These are phyloP conservation scores for Strix uralensis DNA, from an alignment of 2,113 vertebrate species.

Conservation along the genomic window DNA sequence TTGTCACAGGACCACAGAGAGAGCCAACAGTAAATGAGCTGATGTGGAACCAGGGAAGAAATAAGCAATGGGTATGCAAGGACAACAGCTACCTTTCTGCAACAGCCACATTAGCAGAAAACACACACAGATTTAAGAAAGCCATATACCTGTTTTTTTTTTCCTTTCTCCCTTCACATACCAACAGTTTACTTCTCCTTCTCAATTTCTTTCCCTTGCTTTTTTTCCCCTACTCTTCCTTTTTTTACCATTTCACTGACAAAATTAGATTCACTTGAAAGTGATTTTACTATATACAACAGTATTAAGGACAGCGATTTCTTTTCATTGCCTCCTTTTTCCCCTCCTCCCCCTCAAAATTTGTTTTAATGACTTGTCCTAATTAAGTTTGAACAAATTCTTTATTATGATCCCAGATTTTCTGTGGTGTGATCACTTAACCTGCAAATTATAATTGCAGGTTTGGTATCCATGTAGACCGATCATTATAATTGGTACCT, in stretches of 20 bases:
- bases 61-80: not conserved
- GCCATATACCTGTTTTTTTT: not conserved
- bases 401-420: conserved; percentile 1
- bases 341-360: not conserved
- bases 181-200: not conserved
- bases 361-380: conserved; percentile 13
- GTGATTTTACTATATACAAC: not conserved
- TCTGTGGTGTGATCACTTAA: not conserved
- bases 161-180: not conserved
- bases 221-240: not conserved
- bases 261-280: not conserved
- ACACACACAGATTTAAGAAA: not conserved
- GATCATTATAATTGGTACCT: not conserved
- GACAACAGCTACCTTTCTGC: not conserved
- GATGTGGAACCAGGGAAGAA: not conserved
- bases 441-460: conserved; percentile 16
- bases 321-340: not conserved
- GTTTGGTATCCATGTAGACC: not conserved
- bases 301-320: not conserved
- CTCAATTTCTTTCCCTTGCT: not conserved
- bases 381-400: conserved; percentile 27
- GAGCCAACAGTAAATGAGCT: not conserved
- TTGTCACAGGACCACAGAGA: not conserved
- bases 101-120: not conserved
- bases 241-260: not conserved